Evolutionary conservation across 2,113 vertebrate genomes (phyloP).

Genomic region (Tympanuchus pallidicinctus): DNA sequence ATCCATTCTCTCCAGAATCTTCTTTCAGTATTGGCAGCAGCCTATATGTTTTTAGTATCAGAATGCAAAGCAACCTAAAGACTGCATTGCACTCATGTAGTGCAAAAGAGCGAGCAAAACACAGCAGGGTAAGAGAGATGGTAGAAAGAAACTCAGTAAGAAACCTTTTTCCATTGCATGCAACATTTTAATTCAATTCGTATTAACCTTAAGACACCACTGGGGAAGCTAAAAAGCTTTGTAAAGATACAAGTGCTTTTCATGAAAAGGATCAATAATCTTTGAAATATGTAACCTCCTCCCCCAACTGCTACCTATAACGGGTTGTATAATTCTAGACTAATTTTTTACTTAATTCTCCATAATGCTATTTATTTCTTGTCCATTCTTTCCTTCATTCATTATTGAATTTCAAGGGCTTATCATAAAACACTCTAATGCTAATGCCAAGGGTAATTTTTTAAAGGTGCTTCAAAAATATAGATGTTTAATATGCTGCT

Average conservation of each 20-base stretch:
- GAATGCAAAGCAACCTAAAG: background rate
- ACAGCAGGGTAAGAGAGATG: background rate
- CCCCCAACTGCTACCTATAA: background rate
- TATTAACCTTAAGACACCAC: background rate
- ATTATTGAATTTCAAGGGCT: background rate
- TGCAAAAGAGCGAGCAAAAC: background rate
- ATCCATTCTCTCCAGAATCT: background rate
- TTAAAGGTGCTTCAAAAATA: slow-evolving; percentile 13
- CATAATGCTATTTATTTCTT: background rate
- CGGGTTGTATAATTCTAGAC: background rate
- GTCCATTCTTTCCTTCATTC: background rate
- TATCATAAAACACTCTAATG: slow-evolving; percentile 18
- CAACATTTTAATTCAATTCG: background rate
- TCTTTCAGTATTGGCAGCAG: background rate
- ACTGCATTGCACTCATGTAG: background rate
- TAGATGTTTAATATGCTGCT: slow-evolving; percentile 45
- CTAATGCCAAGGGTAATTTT: slow-evolving; percentile 16
- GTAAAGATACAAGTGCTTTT: background rate
- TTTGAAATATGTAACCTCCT: background rate
- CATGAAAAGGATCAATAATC: background rate
- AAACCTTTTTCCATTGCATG: background rate
- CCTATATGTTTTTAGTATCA: background rate
- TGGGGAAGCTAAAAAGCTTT: slow-evolving; percentile 1
- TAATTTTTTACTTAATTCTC: background rate
- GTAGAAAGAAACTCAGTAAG: background rate